Base-by-base conservation (phyloP, 2,888 invertebrate genomes). In the Graphium colonna region DNA sequence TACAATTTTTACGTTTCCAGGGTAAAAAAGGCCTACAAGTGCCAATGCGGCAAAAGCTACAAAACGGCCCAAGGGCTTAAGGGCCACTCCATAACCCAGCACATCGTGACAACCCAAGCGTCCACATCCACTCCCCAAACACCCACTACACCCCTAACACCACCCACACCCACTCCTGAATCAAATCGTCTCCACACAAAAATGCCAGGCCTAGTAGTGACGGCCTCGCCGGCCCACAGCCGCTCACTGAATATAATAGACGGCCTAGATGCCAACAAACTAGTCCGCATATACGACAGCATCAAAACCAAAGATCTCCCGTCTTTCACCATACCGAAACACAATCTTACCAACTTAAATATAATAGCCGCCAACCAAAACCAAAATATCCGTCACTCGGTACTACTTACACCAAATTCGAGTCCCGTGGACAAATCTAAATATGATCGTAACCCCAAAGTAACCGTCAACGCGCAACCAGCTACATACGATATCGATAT, bases 21-120 rank as follows among this genome's bases (percentile, higher is more conserved):
- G 88, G 91, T 94, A 75, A 93, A 93, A 79, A 95, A 95, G 88
- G 93, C 93, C 39, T 95, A 93, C 89, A 94, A 94, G 78, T 96
- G 96, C 80, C 93, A 93, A 75, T 96, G 96, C 89, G 95, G 95
- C 69, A 96, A 96, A 90, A 95, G 93, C 77, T 96, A 96, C 90
- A 95, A 95, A 86, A 95, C 95, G 60, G 91, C 93, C 46, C 94
- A 94, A 79, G 95, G 95, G 55, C 90, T 96, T 69, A 94, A 94
- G 74, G 93, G 92, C 69, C 96, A 96, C 77, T 92, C 93, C 1
- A 71, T 77, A 57, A 59, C 77, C 0, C 80, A 82, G 47, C 85
- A 84, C 65, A 71, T 77, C 17, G 72, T 65, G 40, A 61, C 62
- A 1, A 62, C 63, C 55, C 66, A 59, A 51, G 59, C 67, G 1